Conservation (phyloP, 1,140 invertebrate genomes). For the Phymastichus coffea region DNA sequence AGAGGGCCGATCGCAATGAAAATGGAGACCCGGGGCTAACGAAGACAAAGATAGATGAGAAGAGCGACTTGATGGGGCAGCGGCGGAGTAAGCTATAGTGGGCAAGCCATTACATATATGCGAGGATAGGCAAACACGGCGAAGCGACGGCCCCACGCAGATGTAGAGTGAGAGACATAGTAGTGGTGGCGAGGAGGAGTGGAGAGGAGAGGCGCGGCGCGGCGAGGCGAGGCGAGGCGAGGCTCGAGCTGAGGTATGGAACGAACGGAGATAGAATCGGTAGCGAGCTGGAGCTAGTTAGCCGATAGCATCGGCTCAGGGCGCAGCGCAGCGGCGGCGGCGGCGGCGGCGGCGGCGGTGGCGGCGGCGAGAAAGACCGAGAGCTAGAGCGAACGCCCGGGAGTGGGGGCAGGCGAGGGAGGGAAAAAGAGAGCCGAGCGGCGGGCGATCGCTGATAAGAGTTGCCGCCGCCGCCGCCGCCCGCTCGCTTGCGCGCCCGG, state of each 20-base stretch:
- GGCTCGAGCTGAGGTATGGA: neutral
- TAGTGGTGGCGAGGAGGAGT: too few species aligned
- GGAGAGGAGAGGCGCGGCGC: too few species aligned
- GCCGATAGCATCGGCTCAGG: slow-evolving; percentile 53
- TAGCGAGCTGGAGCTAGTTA: slow-evolving; percentile 59
- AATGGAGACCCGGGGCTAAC: slow-evolving; percentile 14
- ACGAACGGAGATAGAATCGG: slow-evolving; percentile 52
- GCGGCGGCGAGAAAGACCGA: slow-evolving; percentile 3
- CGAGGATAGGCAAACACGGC: too few species aligned
- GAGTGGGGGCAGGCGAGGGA: slow-evolving; percentile 15
- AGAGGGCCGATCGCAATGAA: too few species aligned
- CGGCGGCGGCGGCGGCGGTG: slow-evolving; percentile 25
- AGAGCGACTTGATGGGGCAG: too few species aligned
- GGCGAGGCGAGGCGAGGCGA: too few species aligned
- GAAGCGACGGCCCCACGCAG: too few species aligned
- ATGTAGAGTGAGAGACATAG: too few species aligned
- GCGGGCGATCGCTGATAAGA: slow-evolving; percentile 52
- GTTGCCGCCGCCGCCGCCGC: slow-evolving; percentile 43
- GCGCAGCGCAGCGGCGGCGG: too few species aligned
- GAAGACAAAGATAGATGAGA: slow-evolving; percentile 26
- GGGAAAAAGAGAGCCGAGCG: slow-evolving; percentile 26
- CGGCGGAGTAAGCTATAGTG: too few species aligned
- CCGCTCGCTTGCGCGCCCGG: slow-evolving; percentile 8
- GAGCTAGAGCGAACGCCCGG: too few species aligned
- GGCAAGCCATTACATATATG: too few species aligned